Conservation (phyloP, 2,888 invertebrate species). For the Julus scanicus region DNA sequence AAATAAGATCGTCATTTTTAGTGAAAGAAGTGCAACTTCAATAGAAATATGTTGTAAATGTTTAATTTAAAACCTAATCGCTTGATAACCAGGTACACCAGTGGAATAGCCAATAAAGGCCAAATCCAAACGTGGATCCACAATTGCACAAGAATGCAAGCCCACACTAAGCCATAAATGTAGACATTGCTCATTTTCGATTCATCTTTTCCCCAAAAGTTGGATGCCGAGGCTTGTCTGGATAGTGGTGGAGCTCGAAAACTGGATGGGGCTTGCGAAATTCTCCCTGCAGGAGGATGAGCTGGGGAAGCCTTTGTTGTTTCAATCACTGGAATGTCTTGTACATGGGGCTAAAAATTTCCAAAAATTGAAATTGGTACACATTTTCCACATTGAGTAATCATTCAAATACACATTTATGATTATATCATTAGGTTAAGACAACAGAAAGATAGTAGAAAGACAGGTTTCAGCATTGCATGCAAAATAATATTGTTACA, state of each 20-base stretch:
- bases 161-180: slow-evolving; percentile 75
- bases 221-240: neutral
- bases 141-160: slow-evolving; percentile 82
- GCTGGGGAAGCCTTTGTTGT: slow-evolving; percentile 3
- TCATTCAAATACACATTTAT: no score
- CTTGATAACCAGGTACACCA: slow-evolving; percentile 77
- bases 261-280: neutral
- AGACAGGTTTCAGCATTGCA: neutral
- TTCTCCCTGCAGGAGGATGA: neutral
- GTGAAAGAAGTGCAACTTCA: no score
- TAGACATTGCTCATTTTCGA: slow-evolving; percentile 64
- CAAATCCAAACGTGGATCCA: slow-evolving; percentile 89
- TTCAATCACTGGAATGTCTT: slow-evolving; percentile 19
- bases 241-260: slow-evolving; percentile 15
- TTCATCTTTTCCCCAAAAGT: slow-evolving; percentile 38
- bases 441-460: neutral
- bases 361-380: neutral
- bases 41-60: neutral
- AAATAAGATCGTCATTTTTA: neutral
- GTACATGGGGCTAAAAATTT: neutral
- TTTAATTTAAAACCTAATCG: slow-evolving; percentile 64
- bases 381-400: no score
- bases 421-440: neutral
- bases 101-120: slow-evolving; percentile 80
- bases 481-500: no score